These are phyloP conservation scores for Pseudococcus viburni DNA, from an alignment of 2,888 invertebrate species.

Conservation along the genomic window DNA sequence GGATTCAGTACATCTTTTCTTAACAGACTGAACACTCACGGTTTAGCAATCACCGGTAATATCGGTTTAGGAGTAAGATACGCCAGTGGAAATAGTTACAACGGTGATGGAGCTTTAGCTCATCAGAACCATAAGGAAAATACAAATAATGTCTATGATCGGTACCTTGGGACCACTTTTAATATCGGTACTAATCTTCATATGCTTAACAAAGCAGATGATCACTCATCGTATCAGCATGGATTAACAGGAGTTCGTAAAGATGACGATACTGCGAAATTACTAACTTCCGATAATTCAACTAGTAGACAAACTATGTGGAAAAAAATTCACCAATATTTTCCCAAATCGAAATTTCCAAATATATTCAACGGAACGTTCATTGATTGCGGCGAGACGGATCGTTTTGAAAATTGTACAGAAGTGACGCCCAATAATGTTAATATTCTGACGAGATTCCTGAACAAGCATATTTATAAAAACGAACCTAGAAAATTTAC, in stretches of 20 bases:
- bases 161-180: conserved; percentile 43
- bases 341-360: neutral
- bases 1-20: conserved; percentile 19
- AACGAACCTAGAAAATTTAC: neutral
- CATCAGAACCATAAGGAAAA: conserved; percentile 30
- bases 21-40: conserved; percentile 53
- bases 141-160: conserved; percentile 60
- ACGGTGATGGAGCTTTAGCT: neutral
- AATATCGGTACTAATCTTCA: conserved; percentile 48
- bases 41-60: conserved; percentile 46
- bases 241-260: neutral
- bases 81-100: conserved; percentile 38
- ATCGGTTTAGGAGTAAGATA: conserved; percentile 56
- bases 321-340: conserved; percentile 16
- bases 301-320: neutral
- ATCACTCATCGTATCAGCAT: conserved; percentile 6
- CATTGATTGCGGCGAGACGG: conserved; percentile 8
- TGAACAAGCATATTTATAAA: neutral
- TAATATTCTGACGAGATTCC: neutral
- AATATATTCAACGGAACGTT: neutral
- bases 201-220: conserved; percentile 23
- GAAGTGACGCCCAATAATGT: neutral
- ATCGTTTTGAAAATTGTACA: conserved; percentile 21
- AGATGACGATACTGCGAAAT: neutral
- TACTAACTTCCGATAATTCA: neutral